Base-by-base conservation (phyloP, 2,113 vertebrate species). In the Haplochromis vanheusdeni region DNA sequence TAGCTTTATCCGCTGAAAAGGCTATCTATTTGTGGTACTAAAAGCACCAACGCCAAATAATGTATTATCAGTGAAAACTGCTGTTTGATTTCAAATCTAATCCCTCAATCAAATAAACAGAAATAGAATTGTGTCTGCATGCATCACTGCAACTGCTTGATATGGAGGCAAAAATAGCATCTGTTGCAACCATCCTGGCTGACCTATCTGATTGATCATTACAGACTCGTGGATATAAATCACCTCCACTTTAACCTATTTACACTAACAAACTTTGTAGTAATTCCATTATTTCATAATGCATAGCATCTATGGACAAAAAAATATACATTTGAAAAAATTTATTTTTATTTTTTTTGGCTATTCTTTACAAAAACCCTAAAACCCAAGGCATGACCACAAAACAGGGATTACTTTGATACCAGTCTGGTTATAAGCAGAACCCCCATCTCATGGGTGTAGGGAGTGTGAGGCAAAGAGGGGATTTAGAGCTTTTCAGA, bases 21-120 rank as follows among this genome's bases (percentile, higher is more conserved):
- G 81, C 16, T 9, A 31, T 77, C 81, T 90, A 87, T 85, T 89
- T 89, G 47, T 60, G 28, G 54, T 54, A 40, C 73, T 49, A 77
- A 23, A 14, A 31, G 28, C 47, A 17, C 70, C 85, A 91, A 87
- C 68, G 90, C 54, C 10, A 70, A 79, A 68, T 89, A 87, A 86
- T 84, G 16, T 82, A 80, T 80, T 84, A 84, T 80, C 68, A 90
- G 21, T 52, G 42, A 79, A 80, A 90, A 84, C 37, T 51, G 80
- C 52, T 70, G 68, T 82, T 84, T 89, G 52, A 80, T 54, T 17
- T 35, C 2, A 68, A 60, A 68, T 79, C 21, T 33, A 86, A 89
- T 81, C 45, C 26, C 79, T 31, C 47, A 91, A 91, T 88, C 73
- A 82, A 89, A 89, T 89, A 23, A 89, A 58, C 40, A 58, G 17